These are phyloP conservation scores for Temnothorax unifasciatus DNA, from an alignment of 2,888 invertebrate genomes.

Conservation along the genomic window DNA sequence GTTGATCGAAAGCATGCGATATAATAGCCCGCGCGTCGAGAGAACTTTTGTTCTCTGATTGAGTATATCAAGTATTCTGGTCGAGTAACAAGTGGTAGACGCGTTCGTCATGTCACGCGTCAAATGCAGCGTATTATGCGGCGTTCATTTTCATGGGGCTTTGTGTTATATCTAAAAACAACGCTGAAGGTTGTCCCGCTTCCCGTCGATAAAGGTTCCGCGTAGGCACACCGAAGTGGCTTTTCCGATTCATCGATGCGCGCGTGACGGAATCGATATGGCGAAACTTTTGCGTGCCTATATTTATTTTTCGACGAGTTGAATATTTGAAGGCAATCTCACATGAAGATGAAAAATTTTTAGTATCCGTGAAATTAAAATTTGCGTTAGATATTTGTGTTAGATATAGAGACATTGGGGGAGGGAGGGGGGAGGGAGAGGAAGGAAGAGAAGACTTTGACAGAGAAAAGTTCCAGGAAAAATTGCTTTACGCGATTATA, in stretches of 20 bases:
- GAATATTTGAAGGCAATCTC: neutral
- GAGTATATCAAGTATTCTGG: constrained; percentile 78
- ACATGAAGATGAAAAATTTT: neutral
- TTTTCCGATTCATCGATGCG: neutral
- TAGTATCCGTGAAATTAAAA: neutral
- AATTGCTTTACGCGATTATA: neutral
- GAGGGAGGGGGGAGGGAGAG: neutral
- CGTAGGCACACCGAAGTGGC: constrained; percentile 19
- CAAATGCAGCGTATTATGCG: constrained; percentile 69
- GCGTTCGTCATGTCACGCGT: constrained; percentile 76
- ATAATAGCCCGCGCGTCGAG: constrained; percentile 69
- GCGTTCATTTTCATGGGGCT: constrained; percentile 55
- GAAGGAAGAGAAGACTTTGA: neutral
- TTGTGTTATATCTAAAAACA: constrained; percentile 65
- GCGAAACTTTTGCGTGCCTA: neutral
- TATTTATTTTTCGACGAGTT: neutral
- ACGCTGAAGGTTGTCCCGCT: constrained; percentile 44
- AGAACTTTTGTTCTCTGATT: constrained; percentile 76
- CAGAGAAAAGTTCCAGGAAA: neutral
- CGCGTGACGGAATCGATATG: neutral
- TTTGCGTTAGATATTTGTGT: neutral
- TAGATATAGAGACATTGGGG: neutral
- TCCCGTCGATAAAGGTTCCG: constrained; percentile 57
- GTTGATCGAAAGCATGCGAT: constrained; percentile 71
- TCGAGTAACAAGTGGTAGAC: constrained; percentile 76